These are phyloP conservation scores for Timema podura DNA, from an alignment of 2,888 invertebrate species.

Conservation along the genomic window DNA sequence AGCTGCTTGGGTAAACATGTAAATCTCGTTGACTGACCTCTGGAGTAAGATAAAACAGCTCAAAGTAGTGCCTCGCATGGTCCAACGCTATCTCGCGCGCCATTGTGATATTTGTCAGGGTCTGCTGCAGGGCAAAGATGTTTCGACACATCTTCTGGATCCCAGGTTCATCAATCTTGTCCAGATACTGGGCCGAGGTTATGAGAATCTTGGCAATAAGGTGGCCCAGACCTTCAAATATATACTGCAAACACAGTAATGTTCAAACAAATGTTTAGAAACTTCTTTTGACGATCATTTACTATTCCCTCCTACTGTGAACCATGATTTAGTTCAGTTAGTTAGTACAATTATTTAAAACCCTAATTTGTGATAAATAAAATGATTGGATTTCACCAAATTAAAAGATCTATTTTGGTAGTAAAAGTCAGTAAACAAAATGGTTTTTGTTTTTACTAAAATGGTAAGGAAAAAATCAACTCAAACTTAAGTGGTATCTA, in stretches of 20 bases:
- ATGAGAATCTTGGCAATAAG: slow-evolving; percentile 75
- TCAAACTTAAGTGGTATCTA: not conserved
- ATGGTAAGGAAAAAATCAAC: not conserved
- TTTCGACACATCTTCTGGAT: slow-evolving; percentile 83
- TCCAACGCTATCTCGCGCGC: slow-evolving; percentile 79
- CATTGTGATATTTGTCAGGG: slow-evolving; percentile 78
- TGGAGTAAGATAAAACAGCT: slow-evolving; percentile 75
- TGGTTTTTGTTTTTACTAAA: too few species aligned
- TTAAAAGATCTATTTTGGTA: too few species aligned
- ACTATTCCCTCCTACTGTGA: too few species aligned
- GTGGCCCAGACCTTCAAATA: slow-evolving; percentile 86
- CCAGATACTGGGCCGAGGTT: slow-evolving; percentile 73
- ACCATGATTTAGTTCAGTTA: too few species aligned
- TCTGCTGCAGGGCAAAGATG: slow-evolving; percentile 79
- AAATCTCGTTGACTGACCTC: slow-evolving; percentile 55
- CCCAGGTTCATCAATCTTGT: slow-evolving; percentile 73
- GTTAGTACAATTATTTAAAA: too few species aligned
- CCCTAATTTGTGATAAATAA: too few species aligned
- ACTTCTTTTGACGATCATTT: too few species aligned
- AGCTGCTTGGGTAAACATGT: too few species aligned
- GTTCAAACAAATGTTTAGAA: too few species aligned
- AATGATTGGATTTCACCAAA: too few species aligned
- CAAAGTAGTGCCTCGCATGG: slow-evolving; percentile 84
- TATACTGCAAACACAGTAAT: slow-evolving; percentile 58
- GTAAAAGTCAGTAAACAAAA: too few species aligned